Percentiles rank a stretch among this genome's conserved stretches.
Evolutionary conservation across 2,113 vertebrate species (phyloP).

Genomic region (Megaceryle maxima): DNA sequence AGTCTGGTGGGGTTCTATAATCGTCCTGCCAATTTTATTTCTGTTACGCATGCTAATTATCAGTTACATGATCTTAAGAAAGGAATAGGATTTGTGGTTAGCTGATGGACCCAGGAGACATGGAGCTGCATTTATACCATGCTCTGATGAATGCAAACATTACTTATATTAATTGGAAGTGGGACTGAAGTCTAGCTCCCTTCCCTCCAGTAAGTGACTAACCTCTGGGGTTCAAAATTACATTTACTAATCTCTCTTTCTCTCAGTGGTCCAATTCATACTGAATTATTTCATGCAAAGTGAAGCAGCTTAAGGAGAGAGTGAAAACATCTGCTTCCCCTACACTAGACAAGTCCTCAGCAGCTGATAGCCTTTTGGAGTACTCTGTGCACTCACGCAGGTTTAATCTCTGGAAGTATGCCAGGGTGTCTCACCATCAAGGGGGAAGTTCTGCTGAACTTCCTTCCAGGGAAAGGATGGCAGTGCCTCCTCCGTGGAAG

Average conservation of each 20-base stretch:
- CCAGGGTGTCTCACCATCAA: background rate
- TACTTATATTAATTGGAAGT: constrained; percentile 3
- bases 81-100: background rate
- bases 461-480: background rate
- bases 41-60: background rate
- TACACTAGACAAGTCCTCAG: background rate
- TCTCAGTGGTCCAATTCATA: constrained; percentile 31
- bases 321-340: background rate
- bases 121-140: background rate
- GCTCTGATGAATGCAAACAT: background rate
- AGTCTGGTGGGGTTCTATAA: background rate
- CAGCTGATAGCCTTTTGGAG: background rate
- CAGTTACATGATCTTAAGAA: background rate
- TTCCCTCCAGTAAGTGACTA: background rate
- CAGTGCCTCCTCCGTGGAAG: background rate
- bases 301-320: background rate
- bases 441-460: background rate
- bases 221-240: constrained; percentile 35
- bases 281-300: constrained; percentile 14
- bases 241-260: constrained; percentile 13
- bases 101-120: background rate
- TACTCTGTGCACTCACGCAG: rapidly evolving
- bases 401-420: background rate
- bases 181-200: background rate
- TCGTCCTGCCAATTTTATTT: background rate